phyloP scores from a whole-genome alignment of 2,888 invertebrate genomes.

The Drosophila ustulata region DNA sequence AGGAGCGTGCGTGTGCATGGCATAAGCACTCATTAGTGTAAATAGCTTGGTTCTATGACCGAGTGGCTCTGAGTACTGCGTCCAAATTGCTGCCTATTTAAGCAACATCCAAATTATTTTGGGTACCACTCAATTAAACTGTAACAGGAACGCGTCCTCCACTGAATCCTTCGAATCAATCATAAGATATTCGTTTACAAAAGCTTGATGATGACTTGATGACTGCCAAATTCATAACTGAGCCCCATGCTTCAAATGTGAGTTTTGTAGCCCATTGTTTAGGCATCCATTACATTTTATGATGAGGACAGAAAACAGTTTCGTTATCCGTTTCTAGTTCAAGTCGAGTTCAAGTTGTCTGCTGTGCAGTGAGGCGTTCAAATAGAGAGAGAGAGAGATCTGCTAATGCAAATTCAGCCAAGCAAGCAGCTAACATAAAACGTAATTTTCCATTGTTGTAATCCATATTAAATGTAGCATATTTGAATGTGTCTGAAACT shows the following conservation, averaged over 20 bases:
- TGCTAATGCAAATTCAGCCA: conserved; percentile 61
- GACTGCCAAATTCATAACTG: not conserved
- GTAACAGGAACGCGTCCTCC: conserved; percentile 7
- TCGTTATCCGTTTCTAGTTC: not conserved
- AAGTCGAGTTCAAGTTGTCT: conserved; percentile 28
- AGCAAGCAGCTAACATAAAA: conserved; percentile 71
- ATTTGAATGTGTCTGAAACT: conserved; percentile 16
- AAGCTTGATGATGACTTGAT: not conserved
- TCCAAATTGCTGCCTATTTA: conserved; percentile 49
- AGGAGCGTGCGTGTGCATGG: conserved; percentile 29
- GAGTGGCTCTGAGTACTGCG: conserved; percentile 26
- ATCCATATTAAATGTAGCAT: conserved; percentile 70
- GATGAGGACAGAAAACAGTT: conserved; percentile 18
- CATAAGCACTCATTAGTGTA: conserved; percentile 54
- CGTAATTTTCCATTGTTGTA: conserved; percentile 72
- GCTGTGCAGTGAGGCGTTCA: conserved; percentile 20
- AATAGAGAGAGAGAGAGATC: not conserved
- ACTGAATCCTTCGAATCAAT: conserved; percentile 9
- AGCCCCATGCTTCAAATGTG: not conserved
- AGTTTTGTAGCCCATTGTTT: conserved; percentile 17
- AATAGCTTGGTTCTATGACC: conserved; percentile 34
- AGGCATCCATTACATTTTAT: conserved; percentile 38
- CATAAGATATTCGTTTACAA: not conserved
- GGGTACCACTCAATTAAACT: conserved; percentile 43
- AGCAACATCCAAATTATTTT: conserved; percentile 45